phyloP scores from a whole-genome alignment of 2,113 vertebrate species.

The Nothobranchius kuhntae region DNA sequence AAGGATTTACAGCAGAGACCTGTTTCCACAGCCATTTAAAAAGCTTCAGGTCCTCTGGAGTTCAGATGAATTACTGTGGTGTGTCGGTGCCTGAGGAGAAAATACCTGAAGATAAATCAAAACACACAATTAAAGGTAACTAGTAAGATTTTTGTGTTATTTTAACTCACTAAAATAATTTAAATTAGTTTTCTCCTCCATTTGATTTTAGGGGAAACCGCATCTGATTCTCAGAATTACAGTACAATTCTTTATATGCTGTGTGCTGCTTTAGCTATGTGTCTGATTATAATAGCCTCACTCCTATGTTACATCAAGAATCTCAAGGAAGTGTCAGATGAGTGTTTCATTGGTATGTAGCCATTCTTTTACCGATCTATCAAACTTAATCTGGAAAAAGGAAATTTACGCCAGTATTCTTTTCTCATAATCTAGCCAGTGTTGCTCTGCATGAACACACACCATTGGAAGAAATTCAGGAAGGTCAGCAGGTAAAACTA shows the following conservation, averaged over 20 bases:
- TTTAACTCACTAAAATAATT: too few relatives aligned
- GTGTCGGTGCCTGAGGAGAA: slow-evolving; percentile 15
- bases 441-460: slow-evolving; percentile 11
- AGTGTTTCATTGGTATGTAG: slow-evolving; percentile 9
- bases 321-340: slow-evolving; percentile 1
- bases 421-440: neutral
- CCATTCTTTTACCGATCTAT: neutral
- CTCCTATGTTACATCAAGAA: slow-evolving; percentile 24
- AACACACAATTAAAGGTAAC: slow-evolving; percentile 10
- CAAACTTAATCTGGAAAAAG: fast-evolving
- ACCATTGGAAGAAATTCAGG: neutral
- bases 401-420: neutral
- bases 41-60: slow-evolving; percentile 20
- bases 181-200: neutral
- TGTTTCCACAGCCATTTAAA: slow-evolving; percentile 16
- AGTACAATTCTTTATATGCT: neutral
- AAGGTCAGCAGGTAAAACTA: slow-evolving; percentile 24
- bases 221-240: fast-evolving
- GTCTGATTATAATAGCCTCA: slow-evolving; percentile 24
- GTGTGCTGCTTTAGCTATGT: slow-evolving; percentile 9
- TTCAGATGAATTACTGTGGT: slow-evolving; percentile 36
- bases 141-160: neutral
- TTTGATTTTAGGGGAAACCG: slow-evolving; percentile 1
- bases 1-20: neutral
- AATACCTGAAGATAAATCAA: slow-evolving; percentile 8